Evolutionary conservation across 2,888 invertebrate species (phyloP).

Genomic region (Napeogenes sylphis): DNA sequence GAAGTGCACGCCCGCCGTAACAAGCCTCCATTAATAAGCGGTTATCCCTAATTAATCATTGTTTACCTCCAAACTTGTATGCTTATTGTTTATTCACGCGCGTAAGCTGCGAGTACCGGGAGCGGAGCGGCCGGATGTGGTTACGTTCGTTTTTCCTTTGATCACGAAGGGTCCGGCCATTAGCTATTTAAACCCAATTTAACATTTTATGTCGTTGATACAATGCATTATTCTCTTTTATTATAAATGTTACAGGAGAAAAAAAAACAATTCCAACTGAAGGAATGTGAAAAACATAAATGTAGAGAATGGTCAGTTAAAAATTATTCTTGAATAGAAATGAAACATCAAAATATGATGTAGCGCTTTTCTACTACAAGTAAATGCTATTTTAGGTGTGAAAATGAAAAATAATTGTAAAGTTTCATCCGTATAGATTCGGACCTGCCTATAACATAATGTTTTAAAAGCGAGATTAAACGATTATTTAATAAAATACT

Average conservation of each 20-base stretch:
- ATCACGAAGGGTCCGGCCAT: slow-evolving; percentile 14
- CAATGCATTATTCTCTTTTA: slow-evolving; percentile 1
- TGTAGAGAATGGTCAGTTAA: no score
- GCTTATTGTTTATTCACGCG: slow-evolving; percentile 22
- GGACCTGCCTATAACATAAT: no score
- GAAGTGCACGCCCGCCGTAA: slow-evolving; percentile 11
- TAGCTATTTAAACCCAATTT: slow-evolving; percentile 17
- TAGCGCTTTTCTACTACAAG: no score
- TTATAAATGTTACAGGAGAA: not conserved
- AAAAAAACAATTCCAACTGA: not conserved
- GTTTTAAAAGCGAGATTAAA: no score
- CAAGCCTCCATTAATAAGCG: slow-evolving; percentile 15
- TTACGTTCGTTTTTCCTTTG: slow-evolving; percentile 27
- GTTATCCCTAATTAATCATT: slow-evolving; percentile 22
- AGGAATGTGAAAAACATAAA: not conserved
- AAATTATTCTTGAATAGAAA: no score
- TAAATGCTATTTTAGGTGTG: no score
- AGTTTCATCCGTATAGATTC: no score
- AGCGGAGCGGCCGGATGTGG: slow-evolving; percentile 17
- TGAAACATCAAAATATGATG: no score
- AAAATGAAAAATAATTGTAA: no score
- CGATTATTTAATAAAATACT: no score
- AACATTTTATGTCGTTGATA: slow-evolving; percentile 19
- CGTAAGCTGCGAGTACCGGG: not conserved
- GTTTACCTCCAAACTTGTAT: slow-evolving; percentile 19